These are phyloP conservation scores for Euborellia annulipes DNA, from an alignment of 1,140 invertebrate genomes.

Conservation along the genomic window DNA sequence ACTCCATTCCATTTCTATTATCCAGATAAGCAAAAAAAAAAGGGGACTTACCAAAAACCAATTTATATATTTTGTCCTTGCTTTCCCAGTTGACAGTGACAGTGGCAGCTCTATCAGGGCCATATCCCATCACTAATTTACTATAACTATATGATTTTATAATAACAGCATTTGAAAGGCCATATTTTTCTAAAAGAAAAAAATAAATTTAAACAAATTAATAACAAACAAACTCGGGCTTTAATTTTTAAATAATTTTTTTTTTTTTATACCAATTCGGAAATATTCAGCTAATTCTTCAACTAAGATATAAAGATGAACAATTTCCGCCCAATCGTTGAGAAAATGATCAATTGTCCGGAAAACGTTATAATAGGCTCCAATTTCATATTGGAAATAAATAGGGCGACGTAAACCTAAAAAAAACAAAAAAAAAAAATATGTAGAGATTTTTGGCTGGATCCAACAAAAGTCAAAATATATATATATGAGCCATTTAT, in stretches of 20 bases:
- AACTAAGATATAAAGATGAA: conserved; percentile 70
- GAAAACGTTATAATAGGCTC: conserved; percentile 47
- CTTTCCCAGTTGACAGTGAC: conserved; percentile 61
- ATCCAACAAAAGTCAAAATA: not conserved
- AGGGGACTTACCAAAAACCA: conserved; percentile 50
- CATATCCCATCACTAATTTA: conserved; percentile 64
- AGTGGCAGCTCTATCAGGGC: conserved; percentile 53
- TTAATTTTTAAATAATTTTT: not conserved
- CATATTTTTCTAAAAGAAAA: conserved; percentile 39
- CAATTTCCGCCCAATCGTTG: conserved; percentile 82
- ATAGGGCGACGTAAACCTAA: conserved; percentile 61
- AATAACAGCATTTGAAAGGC: conserved; percentile 39
- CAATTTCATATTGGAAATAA: conserved; percentile 77
- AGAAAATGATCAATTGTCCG: conserved; percentile 64
- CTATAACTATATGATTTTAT: conserved; percentile 75
- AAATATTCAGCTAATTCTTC: conserved; percentile 59
- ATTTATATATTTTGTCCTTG: conserved; percentile 49
- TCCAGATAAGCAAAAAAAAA: too few relatives aligned
- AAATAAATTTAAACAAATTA: conserved; percentile 5
- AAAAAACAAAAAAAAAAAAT: conserved; percentile 18
- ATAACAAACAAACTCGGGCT: not conserved
- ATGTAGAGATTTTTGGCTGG: not conserved
- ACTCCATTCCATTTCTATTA: too few relatives aligned
- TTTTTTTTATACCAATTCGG: conserved; percentile 33
- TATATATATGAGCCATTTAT: too few relatives aligned